Percentiles rank a stretch among this genome's conserved stretches.
phyloP scores from a whole-genome alignment of 2,888 invertebrate genomes.

The Ophonus ardosiacus region DNA sequence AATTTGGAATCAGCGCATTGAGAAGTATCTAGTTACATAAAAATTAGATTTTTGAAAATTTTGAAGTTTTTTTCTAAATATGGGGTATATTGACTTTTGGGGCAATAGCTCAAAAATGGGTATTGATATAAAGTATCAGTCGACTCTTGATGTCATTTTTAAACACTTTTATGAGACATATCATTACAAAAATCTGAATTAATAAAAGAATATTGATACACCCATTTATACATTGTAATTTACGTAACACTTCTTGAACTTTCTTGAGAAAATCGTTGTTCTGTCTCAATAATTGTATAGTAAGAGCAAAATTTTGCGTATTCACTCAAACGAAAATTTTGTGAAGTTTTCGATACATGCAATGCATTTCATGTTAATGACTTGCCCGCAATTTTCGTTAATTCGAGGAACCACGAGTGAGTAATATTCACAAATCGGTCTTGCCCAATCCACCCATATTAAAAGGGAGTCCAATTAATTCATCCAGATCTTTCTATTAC shows the following conservation, averaged over 20 bases:
- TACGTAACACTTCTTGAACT: background rate
- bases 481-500: background rate
- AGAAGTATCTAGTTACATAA: no score
- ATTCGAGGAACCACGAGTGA: slow-evolving; percentile 54
- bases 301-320: background rate
- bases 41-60: no score
- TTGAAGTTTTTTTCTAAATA: no score
- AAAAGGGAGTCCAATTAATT: background rate
- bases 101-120: no score
- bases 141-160: no score
- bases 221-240: no score
- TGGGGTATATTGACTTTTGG: no score
- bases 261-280: background rate
- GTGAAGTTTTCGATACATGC: slow-evolving; percentile 35
- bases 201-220: no score
- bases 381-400: slow-evolving; percentile 52
- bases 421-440: background rate
- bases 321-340: slow-evolving; percentile 12
- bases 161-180: no score
- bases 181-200: no score
- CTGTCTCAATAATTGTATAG: background rate
- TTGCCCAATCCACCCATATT: background rate
- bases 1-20: no score
- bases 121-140: no score
- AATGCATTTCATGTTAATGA: slow-evolving; percentile 54